Base-by-base conservation (phyloP, 2,113 vertebrate species). In the Glaucidium brasilianum region DNA sequence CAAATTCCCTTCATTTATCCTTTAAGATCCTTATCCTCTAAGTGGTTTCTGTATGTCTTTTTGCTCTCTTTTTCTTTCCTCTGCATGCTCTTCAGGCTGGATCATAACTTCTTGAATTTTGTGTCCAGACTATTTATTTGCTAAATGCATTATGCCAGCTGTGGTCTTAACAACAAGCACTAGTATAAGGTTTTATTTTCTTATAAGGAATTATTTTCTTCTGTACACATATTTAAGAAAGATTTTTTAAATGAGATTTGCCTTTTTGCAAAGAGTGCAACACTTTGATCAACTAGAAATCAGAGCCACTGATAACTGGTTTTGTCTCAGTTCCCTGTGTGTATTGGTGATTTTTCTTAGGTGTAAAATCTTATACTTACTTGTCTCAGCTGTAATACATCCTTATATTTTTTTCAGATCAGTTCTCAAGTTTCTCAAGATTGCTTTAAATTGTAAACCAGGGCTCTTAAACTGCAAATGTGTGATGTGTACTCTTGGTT, bases 261-360 rank as follows among this genome's bases (percentile, higher is more conserved):
- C 29, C 20, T 23, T 56, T 76, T 37, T 81, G 15, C 23, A 41
- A 67, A 15, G 76, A 62, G 26, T 56, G 55, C 26, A 49, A 12
- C 15, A 11, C 82, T 85, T 39, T 55, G 29, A 39, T 60, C n/a
- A 53, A 0, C 43, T 72, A 30, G 7, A 55, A 27, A 41, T 74
- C 22, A 47, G 30, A 37, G 2, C 8, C 16, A 4, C 60, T 56
- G 6, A 1, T 26, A 43, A 6, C 25, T 4, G 6, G 2, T 15
- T 73, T 12, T 69, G 27, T 56, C 39, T 50, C 25, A 21, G 59
- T n/a, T 37, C 37, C 18, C 5, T 43, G 39, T 49, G 7, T 4
- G 0, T 56, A 35, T 23, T 56, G 55, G 7, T 45, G 49, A 32
- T 60, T 56, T 60, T 69, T 47, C 39, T n/a, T 27, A 18, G 9